Conservation (phyloP, 2,797 vertebrate genomes). For the Myripristis jacobus region DNA sequence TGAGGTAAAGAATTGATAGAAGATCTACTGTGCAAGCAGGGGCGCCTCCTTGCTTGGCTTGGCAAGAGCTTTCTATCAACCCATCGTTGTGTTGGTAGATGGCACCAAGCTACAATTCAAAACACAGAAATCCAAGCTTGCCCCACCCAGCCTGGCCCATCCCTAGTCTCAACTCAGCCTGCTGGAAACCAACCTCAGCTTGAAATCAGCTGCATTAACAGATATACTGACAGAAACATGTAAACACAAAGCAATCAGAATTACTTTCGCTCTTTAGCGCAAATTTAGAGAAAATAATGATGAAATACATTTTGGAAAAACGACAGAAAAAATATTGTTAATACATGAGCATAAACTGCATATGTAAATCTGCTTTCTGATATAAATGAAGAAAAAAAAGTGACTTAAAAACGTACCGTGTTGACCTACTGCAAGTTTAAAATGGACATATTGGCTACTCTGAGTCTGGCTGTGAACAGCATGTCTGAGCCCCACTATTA, state of each 20-base stretch:
- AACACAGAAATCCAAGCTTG: background rate
- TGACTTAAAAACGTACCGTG: background rate
- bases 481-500: background rate
- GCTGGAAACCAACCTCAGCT: background rate
- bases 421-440: background rate
- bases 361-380: background rate
- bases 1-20: conserved; percentile 16
- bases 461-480: conserved; percentile 27
- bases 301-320: background rate
- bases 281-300: background rate
- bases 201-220: background rate
- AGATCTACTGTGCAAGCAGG: conserved; percentile 1
- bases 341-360: background rate
- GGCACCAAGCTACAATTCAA: background rate
- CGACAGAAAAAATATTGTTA: background rate
- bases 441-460: background rate
- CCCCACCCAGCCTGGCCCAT: background rate
- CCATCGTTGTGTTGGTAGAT: too few relatives aligned
- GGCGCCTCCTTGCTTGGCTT: background rate
- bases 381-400: conserved; percentile 8
- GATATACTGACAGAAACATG: background rate
- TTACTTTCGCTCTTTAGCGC: background rate
- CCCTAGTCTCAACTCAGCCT: background rate
- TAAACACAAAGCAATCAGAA: background rate
- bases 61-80: background rate